Base-by-base conservation (phyloP, 1,140 invertebrate genomes). In the Anoplolepis gracilipes region DNA sequence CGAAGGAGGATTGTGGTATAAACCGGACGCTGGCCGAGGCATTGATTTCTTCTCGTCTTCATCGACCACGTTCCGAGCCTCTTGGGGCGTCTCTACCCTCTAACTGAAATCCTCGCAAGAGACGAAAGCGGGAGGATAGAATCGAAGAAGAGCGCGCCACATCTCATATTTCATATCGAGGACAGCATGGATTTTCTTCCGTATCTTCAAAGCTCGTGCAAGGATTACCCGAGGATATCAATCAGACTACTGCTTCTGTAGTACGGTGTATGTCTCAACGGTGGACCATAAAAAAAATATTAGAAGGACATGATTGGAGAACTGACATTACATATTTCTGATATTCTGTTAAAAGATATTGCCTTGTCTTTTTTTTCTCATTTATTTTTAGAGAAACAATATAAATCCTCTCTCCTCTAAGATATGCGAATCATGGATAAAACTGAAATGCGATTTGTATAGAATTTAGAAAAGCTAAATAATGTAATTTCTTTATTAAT, bases 11-110 rank as follows among this genome's bases (percentile, higher is more conserved):
- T 59, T 19, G 22, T 57, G 25, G 53, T 81, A 89, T 78, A 72
- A 92, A 81, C 87, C 76, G 88, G 91, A 91, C 90, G 90, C 90
- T 90, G 90, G 90, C 92, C 53, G 90, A 92, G 88, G 94, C 94
- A 95, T 95, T 95, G 94, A 95, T 95, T 95, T 95, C 94, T 92
- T 94, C 93, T 94, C 93, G 93, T 94, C 93, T 93, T 92, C 93
- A 93, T 94, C 93, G 93, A 93, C 93, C 93, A 92, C 92, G 90
- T 93, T 92, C 87, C 90, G 73, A 91, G 91, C 90, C 92, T 91
- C 91, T 89, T 64, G 92, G 87, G 90, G 88, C 90, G 87, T 90
- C 88, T 90, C 92, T 87, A 88, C 90, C 88, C 91, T 88, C 86
- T 84, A 92, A 93, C 92, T 88, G 87, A 92, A 94, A 94, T 94